These are phyloP conservation scores for Dicerorhinus sumatrensis DNA, from an alignment of 2,113 vertebrate genomes.

Conservation along the genomic window DNA sequence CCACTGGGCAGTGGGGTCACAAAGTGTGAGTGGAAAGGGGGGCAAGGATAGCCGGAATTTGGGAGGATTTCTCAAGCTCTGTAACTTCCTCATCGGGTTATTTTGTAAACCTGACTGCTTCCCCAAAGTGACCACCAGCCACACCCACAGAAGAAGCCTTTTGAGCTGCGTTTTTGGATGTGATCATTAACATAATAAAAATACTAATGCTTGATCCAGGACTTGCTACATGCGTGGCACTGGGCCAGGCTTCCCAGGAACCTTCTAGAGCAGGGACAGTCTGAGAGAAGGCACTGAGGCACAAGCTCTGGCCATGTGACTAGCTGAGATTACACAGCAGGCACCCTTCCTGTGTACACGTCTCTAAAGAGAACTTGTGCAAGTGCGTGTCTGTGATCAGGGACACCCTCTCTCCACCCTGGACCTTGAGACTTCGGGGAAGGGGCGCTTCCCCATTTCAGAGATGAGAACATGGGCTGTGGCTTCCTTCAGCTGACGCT, in stretches of 20 bases:
- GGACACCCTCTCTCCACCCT: background rate
- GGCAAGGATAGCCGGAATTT: background rate
- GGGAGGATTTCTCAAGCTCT: constrained; percentile 45
- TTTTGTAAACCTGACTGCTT: constrained; percentile 58
- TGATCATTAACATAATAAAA: background rate
- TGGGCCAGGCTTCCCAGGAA: background rate
- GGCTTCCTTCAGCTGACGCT: background rate
- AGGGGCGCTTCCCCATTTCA: background rate
- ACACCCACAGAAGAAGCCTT: background rate
- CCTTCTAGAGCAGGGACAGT: background rate
- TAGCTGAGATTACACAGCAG: background rate
- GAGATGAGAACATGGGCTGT: background rate
- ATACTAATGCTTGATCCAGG: background rate
- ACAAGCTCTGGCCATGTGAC: background rate
- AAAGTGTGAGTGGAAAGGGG: background rate
- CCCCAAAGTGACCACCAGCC: background rate
- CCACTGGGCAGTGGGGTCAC: background rate
- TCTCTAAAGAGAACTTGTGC: background rate
- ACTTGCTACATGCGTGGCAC: background rate
- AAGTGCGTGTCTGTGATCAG: background rate
- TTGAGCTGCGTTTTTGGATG: background rate
- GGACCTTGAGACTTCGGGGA: background rate
- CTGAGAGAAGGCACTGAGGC: background rate
- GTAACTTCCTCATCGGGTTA: constrained; percentile 40
- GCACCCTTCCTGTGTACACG: background rate